phyloP scores from a whole-genome alignment of 35 echinoderm and acorn worm genomes.

The Apostichopus japonicus region DNA sequence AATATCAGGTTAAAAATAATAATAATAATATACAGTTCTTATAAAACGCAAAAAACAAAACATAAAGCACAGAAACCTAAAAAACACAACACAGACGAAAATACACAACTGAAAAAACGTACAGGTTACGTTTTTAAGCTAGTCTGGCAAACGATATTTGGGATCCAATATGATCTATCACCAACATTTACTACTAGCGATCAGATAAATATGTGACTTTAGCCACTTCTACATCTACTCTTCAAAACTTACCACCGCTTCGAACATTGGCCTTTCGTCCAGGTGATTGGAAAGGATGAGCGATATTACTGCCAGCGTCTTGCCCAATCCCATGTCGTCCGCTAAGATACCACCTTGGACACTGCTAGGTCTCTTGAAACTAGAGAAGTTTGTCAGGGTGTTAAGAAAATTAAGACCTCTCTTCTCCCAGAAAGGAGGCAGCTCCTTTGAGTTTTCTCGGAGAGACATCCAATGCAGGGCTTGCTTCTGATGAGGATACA shows the following conservation, averaged over 20 bases:
- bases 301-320: conserved; percentile 78
- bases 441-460: conserved; percentile 64
- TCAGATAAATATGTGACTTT: too few species aligned
- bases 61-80: too few species aligned
- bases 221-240: neutral
- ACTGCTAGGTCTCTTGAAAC: conserved; percentile 57
- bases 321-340: conserved; percentile 91
- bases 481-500: conserved; percentile 93
- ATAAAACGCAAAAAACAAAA: too few species aligned
- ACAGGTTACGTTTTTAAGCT: too few species aligned
- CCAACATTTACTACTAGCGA: too few species aligned
- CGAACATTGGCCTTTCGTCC: conserved; percentile 14
- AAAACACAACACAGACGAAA: too few species aligned
- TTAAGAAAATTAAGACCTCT: conserved; percentile 63
- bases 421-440: conserved; percentile 79
- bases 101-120: too few species aligned
- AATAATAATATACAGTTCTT: too few species aligned
- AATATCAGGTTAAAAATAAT: too few species aligned
- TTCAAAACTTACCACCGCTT: neutral
- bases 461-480: conserved; percentile 85
- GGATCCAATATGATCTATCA: too few species aligned
- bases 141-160: too few species aligned
- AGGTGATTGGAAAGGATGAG: conserved; percentile 57
- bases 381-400: conserved; percentile 80
- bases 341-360: conserved; percentile 87